Conservation (phyloP, 2,888 invertebrate species). For the Rhamnusium bicolor region DNA sequence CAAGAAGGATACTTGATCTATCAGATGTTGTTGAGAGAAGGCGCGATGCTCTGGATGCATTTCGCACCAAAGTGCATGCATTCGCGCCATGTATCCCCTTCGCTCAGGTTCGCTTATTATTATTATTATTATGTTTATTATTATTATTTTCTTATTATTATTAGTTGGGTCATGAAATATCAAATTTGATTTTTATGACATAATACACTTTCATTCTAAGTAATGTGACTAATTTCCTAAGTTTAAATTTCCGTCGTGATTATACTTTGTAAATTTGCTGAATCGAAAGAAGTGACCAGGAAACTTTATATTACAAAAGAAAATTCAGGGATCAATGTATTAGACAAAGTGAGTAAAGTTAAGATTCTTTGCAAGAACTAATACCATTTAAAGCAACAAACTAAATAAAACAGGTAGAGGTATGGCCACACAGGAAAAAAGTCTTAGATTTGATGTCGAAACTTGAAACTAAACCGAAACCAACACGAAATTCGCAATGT, state of each 20-base stretch:
- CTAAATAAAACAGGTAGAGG: constrained; percentile 33
- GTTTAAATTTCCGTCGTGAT: neutral
- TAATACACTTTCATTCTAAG: too few species aligned
- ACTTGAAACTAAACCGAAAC: constrained; percentile 14
- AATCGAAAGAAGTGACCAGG: constrained; percentile 1
- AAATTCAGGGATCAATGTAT: constrained; percentile 21
- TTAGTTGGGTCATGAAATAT: too few species aligned
- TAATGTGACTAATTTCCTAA: neutral
- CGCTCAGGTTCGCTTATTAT: too few species aligned
- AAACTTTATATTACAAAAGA: constrained; percentile 10
- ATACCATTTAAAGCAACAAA: constrained; percentile 31
- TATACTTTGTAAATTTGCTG: neutral
- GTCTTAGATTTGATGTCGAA: constrained; percentile 22
- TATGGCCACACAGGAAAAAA: neutral
- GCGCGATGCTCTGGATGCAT: too few species aligned
- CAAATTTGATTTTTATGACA: too few species aligned
- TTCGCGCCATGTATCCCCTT: too few species aligned
- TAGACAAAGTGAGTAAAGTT: constrained; percentile 18
- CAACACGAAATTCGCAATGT: constrained; percentile 8
- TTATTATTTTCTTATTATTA: too few species aligned
- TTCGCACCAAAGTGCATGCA: too few species aligned
- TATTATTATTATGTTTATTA: too few species aligned
- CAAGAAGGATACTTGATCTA: too few species aligned
- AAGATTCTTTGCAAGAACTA: constrained; percentile 27
- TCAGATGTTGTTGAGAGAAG: too few species aligned